These are phyloP conservation scores for Gambusia affinis DNA, from an alignment of 2,113 vertebrate species.

Conservation along the genomic window DNA sequence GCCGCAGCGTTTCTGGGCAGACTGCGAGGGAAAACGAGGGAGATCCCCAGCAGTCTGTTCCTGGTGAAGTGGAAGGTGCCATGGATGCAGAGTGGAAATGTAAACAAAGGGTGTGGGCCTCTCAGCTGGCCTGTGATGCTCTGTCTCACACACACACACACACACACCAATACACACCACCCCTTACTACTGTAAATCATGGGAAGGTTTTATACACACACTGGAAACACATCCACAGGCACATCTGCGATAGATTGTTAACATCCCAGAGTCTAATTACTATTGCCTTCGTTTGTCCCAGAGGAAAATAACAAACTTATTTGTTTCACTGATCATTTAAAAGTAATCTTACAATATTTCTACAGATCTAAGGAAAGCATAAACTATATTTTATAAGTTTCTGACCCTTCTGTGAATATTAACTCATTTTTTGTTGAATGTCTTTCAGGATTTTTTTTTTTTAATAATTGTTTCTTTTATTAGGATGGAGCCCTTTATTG, in stretches of 20 bases:
- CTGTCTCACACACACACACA: background rate
- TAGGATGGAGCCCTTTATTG: too few species aligned
- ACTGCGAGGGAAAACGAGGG: constrained; percentile 19
- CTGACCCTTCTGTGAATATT: background rate
- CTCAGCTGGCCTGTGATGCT: constrained; percentile 52
- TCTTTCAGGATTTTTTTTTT: too few species aligned
- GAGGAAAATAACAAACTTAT: background rate
- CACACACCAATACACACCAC: background rate
- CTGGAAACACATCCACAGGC: constrained; percentile 4
- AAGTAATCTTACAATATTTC: background rate
- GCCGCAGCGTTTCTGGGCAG: constrained; percentile 54
- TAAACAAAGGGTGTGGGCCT: constrained; percentile 77
- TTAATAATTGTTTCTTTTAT: too few species aligned
- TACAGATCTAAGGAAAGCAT: background rate
- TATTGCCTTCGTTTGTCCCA: constrained; percentile 16
- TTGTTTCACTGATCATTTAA: background rate
- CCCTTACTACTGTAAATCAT: background rate
- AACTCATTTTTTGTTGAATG: too few species aligned
- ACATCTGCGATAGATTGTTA: background rate
- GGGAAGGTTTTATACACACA: background rate
- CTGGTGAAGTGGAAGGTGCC: constrained; percentile 41
- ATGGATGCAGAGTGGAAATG: constrained; percentile 47
- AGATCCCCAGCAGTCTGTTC: constrained; percentile 23
- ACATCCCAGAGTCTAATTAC: background rate
- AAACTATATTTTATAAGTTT: background rate